Evolutionary conservation across 2,797 vertebrate genomes (phyloP).

Genomic region (Xyrichtys novacula): DNA sequence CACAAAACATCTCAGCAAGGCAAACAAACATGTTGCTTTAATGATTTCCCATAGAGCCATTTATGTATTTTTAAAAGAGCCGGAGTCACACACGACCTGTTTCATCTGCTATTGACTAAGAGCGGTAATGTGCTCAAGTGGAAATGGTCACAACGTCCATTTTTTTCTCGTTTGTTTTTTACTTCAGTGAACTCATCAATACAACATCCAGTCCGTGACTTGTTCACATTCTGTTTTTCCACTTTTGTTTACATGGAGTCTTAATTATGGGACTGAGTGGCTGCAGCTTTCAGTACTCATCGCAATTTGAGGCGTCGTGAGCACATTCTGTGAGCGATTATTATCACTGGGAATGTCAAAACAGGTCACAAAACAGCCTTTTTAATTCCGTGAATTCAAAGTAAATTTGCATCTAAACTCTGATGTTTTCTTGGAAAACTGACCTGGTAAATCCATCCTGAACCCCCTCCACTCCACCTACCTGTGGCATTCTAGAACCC

Average conservation of each 20-base stretch:
- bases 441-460: no score
- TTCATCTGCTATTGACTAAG: constrained; percentile 38
- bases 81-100: constrained; percentile 30
- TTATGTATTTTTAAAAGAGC: constrained; percentile 49
- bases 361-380: no score
- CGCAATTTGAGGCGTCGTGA: no score
- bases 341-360: no score
- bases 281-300: constrained; percentile 13
- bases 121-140: constrained; percentile 36
- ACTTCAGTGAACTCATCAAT: constrained; percentile 34
- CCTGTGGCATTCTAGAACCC: no score
- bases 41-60: constrained; percentile 73
- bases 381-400: no score
- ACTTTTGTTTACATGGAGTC: constrained; percentile 9
- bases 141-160: constrained; percentile 30
- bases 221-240: constrained; percentile 30
- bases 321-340: no score
- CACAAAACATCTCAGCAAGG: constrained; percentile 58
- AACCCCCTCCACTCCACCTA: no score
- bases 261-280: constrained; percentile 1
- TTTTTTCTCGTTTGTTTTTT: constrained; percentile 42
- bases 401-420: no score
- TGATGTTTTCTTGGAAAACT: no score
- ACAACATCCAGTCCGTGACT: constrained; percentile 6
- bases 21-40: constrained; percentile 66